Evolutionary conservation across 2,113 vertebrate species (phyloP).

Genomic region (Hemiprocne comata): DNA sequence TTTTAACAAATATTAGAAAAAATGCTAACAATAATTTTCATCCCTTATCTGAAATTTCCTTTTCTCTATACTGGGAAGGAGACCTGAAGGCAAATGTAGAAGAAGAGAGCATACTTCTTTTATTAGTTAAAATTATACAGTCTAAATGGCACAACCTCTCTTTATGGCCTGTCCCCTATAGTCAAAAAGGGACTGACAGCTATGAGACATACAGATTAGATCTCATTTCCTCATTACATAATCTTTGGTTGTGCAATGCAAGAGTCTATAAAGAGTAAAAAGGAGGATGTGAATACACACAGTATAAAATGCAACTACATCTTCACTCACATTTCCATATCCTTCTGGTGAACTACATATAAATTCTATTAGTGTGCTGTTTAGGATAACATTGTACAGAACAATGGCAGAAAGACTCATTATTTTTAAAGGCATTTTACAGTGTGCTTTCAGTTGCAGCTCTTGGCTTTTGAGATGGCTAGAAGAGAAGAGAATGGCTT

Average conservation of each 20-base stretch:
- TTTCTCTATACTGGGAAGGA: not conserved
- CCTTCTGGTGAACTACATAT: not conserved
- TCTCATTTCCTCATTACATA: constrained; percentile 11
- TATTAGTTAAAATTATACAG: not conserved
- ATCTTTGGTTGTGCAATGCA: not conserved
- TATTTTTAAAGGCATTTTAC: constrained; percentile 13
- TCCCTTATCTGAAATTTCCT: not conserved
- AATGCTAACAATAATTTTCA: not conserved
- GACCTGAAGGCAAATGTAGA: not conserved
- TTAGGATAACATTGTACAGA: not conserved
- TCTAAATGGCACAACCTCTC: not conserved
- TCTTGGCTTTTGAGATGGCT: not conserved
- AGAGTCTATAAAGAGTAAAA: not conserved
- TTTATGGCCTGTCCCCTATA: not conserved
- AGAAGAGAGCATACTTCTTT: not conserved
- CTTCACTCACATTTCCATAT: not conserved
- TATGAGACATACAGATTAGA: not conserved
- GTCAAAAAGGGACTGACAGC: not conserved
- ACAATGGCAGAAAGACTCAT: not conserved
- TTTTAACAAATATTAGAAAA: not conserved
- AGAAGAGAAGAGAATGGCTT: not conserved
- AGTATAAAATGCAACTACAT: not conserved
- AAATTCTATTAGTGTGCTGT: not conserved
- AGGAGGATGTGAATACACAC: not conserved
- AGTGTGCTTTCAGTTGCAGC: constrained; percentile 4